Evolutionary conservation across 2,888 invertebrate genomes (phyloP).

Genomic region (Phlogophora meticulosa): DNA sequence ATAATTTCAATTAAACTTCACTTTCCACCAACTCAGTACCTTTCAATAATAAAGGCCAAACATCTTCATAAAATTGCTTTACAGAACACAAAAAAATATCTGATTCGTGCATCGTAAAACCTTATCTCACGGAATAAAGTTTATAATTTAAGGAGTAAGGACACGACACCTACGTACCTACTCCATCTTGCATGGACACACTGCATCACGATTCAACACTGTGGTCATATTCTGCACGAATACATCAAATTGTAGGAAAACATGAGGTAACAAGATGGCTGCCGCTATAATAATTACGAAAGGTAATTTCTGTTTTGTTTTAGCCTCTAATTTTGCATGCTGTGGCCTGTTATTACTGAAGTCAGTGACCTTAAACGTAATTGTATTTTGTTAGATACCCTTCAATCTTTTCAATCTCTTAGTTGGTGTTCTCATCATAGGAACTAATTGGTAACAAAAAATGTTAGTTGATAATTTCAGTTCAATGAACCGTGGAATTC

Average conservation of each 20-base stretch:
- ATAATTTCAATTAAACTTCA: slow-evolving; percentile 14
- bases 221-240: slow-evolving; percentile 52
- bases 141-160: slow-evolving; percentile 53
- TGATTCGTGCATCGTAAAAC: slow-evolving; percentile 37
- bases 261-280: slow-evolving; percentile 24
- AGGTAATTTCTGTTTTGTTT: slow-evolving; percentile 47
- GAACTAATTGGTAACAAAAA: slow-evolving; percentile 34
- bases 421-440: slow-evolving; percentile 34
- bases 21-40: not conserved
- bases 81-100: slow-evolving; percentile 14
- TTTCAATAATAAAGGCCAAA: slow-evolving; percentile 4
- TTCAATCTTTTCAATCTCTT: slow-evolving; percentile 42
- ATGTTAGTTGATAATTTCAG: slow-evolving; percentile 6
- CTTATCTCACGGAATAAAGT: slow-evolving; percentile 50
- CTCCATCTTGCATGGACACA: slow-evolving; percentile 42
- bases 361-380: slow-evolving; percentile 53
- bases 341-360: slow-evolving; percentile 43
- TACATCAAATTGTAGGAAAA: slow-evolving; percentile 46
- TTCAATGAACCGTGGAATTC: slow-evolving; percentile 31
- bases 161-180: slow-evolving; percentile 49
- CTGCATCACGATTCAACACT: slow-evolving; percentile 48
- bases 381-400: slow-evolving; percentile 43
- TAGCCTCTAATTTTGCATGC: slow-evolving; percentile 39
- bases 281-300: slow-evolving; percentile 45
- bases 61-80: slow-evolving; percentile 10